Base-by-base conservation (phyloP, 1,140 invertebrate genomes). In the Theocolax elegans region DNA sequence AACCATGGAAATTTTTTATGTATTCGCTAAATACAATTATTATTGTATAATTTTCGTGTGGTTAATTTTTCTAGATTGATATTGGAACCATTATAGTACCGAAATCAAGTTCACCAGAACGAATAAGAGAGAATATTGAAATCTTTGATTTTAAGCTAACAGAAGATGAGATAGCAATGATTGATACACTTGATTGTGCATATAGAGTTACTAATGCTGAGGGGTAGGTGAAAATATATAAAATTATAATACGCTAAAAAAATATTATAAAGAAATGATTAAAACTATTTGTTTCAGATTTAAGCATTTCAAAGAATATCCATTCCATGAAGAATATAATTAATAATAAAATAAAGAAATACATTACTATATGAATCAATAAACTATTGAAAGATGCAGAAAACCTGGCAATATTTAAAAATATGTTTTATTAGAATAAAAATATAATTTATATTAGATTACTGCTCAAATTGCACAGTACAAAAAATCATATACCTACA, bases 101-200 rank as follows among this genome's bases (percentile, higher is more conserved):
- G 3, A 95, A 95, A 76, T 93, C 92, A 0, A 87, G 88, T 1
- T 92, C 90, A 54, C 87, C 89, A 67, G 72, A 85, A 1, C 87
- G 92, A 27, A 90, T 95, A 29, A 81, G 83, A 2, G 84, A 92
- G 64, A 95, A 95, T 75, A 90, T 92, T 49, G 78, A 90, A 44
- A 76, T 92, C 1, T 93, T 92, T 74, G 90, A 93, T 78, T 94
- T 94, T 78, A 82, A 88, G 67, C 78, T 94, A 2, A 87, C 86
- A 1, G 75, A 81, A 0, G 87, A 89, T 42, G 92, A 94, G 79
- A 84, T 92, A 10, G 79, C 78, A 0, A 72, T 80, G 13, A 88
- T 93, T 56, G 89, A 89, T 76, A 80, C 81, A 21, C 90, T 91
- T 71, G 88, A 92, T 67, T 87, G 86, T 49, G 88, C 89, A 46